Base-by-base conservation (phyloP, 2,797 vertebrate genomes). In the Myotis findleyi region DNA sequence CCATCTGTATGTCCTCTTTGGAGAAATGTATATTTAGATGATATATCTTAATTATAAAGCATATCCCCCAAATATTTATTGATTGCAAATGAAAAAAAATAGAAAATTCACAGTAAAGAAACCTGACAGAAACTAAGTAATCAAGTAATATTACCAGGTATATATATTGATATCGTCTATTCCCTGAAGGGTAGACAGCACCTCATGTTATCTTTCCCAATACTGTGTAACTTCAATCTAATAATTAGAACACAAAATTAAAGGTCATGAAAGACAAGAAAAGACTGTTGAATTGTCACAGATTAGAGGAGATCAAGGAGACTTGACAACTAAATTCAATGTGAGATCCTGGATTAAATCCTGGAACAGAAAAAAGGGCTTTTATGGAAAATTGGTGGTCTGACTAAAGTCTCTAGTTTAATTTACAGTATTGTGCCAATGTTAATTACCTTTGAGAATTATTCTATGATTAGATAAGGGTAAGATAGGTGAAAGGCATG, bases 211-310 rank as follows among this genome's bases (percentile, higher is more conserved):
- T 81, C 75, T 68, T 87, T 87, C 36, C 47, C 53, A 36, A 38
- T 47, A 80, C 16, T 25, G 21, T 16, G 12, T 64, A 81, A 87
- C 55, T 9, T 96, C 41, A 77, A 51, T 62, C 84, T 93, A 85
- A 86, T 93, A 73, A 92, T 36, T 49, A 89, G 47, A 73, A 79
- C 93, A 85, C 13, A 69, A 89, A 86, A 80, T 33, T 71, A 47
- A 85, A 96, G 90, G 51, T 96, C 85, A 68, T 53, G 10, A 92
- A 94, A 92, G 82, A 73, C 10, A 93, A 87, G 73, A 49, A 76
- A 77, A 87, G 36, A 87, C 68, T 68, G 80, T 71, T n/a, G 41
- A 71, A 59, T 69, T 81, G 20, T 95, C 55, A 90, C 18, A 86
- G 59, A 73, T 85, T 90, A 86, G 36, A 88, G 11, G 47, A 69